Evolutionary conservation across 1,140 invertebrate genomes (phyloP), one percentile per base, ranked within the genome.

Genomic region (Listronotus oregonensis): DNA sequence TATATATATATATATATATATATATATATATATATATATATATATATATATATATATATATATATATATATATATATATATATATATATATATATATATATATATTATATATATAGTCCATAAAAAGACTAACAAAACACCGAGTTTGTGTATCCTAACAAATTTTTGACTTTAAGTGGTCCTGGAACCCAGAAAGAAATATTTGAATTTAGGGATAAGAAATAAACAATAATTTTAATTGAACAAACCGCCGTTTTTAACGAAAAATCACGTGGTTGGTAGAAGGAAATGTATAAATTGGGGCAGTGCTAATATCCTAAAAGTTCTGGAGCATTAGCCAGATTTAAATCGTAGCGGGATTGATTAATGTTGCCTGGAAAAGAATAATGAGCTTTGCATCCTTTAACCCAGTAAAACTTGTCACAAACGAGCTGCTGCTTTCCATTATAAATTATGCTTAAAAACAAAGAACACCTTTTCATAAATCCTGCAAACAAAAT

Each of bases 331-430:
- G 60, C 68, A 67, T 70, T 70, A 66, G 31, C 64, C 58, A 66
- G 64, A 66, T 66, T 66, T 61, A 66, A 66, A 66, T 61, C 50
- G 57, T 62, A 55, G 64, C 52, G 44, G 62, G 68, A 72, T 72
- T 72, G 70, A 72, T 72, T 72, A 72, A 72, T 72, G 70, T 69
- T 68, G 34, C 32, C 58, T 55, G 58, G 68, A 67, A 71, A 72
- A 72, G 70, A 72, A 72, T 72, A 72, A 72, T 70, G 70, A 72
- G 70, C 61, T 70, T 71, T 71, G 70, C 66, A 63, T 69, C 67
- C 70, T 50, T 55, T 62, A 60, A 58, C 54, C 56, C 65, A 56
- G 67, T 62, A 63, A 56, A 64, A 67, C 54, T 69, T 69, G 70
- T 69, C 70, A 69, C 66, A 71, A 70, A 66, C 61, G 60, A 42